Percentiles rank a stretch among this genome's conserved stretches.
phyloP scores from a whole-genome alignment of 2,797 vertebrate genomes.

The Falco columbarius region DNA sequence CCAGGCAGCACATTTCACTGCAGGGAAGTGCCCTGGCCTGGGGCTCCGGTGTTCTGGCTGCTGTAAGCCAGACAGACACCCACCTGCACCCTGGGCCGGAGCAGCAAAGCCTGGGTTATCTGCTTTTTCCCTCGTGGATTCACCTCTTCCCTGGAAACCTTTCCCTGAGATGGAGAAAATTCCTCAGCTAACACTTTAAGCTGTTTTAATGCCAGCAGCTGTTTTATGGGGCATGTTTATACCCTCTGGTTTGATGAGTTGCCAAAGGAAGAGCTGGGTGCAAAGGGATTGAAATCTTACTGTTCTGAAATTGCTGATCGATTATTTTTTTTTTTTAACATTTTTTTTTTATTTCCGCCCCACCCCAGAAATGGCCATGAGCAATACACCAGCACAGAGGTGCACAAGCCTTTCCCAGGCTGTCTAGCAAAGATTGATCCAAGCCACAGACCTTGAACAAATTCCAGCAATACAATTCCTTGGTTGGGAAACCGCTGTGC shows the following conservation, averaged over 20 bases:
- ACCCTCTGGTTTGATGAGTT: background rate
- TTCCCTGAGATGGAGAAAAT: background rate
- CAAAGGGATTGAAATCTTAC: background rate
- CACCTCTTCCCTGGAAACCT: constrained; percentile 15
- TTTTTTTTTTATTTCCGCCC: no score
- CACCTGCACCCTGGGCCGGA: background rate
- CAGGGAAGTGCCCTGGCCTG: background rate
- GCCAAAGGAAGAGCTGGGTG: background rate
- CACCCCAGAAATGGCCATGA: background rate
- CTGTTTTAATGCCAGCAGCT: background rate
- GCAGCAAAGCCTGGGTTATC: background rate
- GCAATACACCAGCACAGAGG: fast-evolving
- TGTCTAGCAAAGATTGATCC: background rate
- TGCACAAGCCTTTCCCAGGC: background rate
- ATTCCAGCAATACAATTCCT: background rate
- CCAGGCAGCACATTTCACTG: fast-evolving
- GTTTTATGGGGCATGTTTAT: background rate
- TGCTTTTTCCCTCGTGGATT: background rate
- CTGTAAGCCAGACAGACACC: background rate
- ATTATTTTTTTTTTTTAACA: no score
- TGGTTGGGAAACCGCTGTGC: background rate
- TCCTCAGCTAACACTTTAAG: background rate
- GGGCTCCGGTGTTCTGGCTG: background rate
- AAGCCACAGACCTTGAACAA: background rate
- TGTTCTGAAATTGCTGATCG: background rate